Conservation (phyloP, 2,888 invertebrate genomes). For the Nowickia ferox region DNA sequence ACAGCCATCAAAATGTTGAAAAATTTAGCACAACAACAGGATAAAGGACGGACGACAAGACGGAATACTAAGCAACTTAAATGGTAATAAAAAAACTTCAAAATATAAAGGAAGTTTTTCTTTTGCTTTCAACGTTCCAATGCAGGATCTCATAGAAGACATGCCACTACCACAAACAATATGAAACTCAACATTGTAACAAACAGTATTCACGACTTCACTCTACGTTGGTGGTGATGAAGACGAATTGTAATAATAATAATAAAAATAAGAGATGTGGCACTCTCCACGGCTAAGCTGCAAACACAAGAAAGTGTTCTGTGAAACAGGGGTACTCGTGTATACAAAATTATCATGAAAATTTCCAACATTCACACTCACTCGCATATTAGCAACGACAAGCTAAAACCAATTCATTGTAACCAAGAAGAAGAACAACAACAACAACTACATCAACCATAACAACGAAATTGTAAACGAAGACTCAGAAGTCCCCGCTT, state of each 20-base stretch:
- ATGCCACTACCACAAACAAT: slow-evolving; percentile 12
- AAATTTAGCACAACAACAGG: not conserved
- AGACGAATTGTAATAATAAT: slow-evolving; percentile 60
- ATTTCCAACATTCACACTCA: slow-evolving; percentile 30
- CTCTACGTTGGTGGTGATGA: slow-evolving; percentile 50
- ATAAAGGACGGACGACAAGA: slow-evolving; percentile 8
- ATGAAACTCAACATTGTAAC: slow-evolving; percentile 5
- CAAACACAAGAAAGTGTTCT: not conserved
- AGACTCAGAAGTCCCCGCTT: slow-evolving; percentile 65
- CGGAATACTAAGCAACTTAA: slow-evolving; percentile 23
- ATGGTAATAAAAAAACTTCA: slow-evolving; percentile 3
- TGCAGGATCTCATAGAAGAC: slow-evolving; percentile 27
- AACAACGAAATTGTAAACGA: slow-evolving; percentile 33
- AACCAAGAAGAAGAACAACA: slow-evolving; percentile 42
- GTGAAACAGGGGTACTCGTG: slow-evolving; percentile 36
- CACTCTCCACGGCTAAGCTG: slow-evolving; percentile 48
- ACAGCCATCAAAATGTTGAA: slow-evolving; percentile 46
- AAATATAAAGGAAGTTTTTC: slow-evolving; percentile 23
- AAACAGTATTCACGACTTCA: not conserved
- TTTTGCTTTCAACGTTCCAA: slow-evolving; percentile 7
- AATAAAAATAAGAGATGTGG: slow-evolving; percentile 35
- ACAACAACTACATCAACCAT: slow-evolving; percentile 27
- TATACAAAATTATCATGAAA: slow-evolving; percentile 42
- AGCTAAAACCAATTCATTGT: slow-evolving; percentile 62
- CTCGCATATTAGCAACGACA: slow-evolving; percentile 36